Evolutionary conservation across 2,888 invertebrate species (phyloP).

Genomic region (Drosophila helvetica): DNA sequence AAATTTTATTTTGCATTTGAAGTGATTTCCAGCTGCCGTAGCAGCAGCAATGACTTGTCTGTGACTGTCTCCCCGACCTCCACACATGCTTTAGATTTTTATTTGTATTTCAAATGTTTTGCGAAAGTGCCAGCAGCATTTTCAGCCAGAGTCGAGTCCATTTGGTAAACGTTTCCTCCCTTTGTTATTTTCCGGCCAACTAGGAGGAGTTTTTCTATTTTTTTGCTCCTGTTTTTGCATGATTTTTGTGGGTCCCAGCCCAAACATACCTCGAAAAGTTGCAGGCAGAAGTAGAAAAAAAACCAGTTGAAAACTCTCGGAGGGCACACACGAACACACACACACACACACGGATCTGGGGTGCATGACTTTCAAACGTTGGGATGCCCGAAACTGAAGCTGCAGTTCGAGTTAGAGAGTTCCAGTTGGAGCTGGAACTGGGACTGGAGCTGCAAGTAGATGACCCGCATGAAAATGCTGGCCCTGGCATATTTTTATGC

Average conservation of each 20-base stretch:
- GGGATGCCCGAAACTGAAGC: slow-evolving; percentile 39
- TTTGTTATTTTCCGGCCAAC: slow-evolving; percentile 44
- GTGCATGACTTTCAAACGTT: slow-evolving; percentile 72
- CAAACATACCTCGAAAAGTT: slow-evolving; percentile 48
- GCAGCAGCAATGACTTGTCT: slow-evolving; percentile 39
- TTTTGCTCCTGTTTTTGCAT: slow-evolving; percentile 47
- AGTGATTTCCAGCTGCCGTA: slow-evolving; percentile 75
- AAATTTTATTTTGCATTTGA: slow-evolving; percentile 78
- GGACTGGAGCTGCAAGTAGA: slow-evolving; percentile 46
- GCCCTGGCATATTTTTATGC: slow-evolving; percentile 81
- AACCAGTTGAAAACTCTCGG: slow-evolving; percentile 57
- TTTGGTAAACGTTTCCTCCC: slow-evolving; percentile 65
- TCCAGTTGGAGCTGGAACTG: slow-evolving; percentile 20
- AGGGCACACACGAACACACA: slow-evolving; percentile 29
- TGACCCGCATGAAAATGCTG: slow-evolving; percentile 81
- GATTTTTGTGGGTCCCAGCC: slow-evolving; percentile 62
- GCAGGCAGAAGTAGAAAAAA: slow-evolving; percentile 33
- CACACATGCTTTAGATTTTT: slow-evolving; percentile 62
- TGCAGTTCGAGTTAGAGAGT: slow-evolving; percentile 11
- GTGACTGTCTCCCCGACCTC: slow-evolving; percentile 9
- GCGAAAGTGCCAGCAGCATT: slow-evolving; percentile 78
- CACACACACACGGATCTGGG: slow-evolving; percentile 16
- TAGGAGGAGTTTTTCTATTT: slow-evolving; percentile 50
- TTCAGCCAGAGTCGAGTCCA: slow-evolving; percentile 79
- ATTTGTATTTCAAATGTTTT: slow-evolving; percentile 79